phyloP scores from a whole-genome alignment of 1,140 invertebrate genomes.

The Camponotus vicinus region DNA sequence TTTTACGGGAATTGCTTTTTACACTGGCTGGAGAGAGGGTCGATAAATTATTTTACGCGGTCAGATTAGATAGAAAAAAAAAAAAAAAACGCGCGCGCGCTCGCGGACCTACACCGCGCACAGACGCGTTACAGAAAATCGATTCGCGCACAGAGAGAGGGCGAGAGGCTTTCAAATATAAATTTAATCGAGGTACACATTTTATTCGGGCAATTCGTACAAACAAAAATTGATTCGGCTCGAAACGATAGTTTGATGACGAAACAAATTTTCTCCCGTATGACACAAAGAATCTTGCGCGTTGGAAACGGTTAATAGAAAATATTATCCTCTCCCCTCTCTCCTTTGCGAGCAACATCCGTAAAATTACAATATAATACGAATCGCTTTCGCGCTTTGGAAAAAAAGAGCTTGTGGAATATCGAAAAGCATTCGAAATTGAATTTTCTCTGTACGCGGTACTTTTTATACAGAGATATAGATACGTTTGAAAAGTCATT shows the following conservation, averaged over 20 bases:
- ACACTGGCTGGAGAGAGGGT: conserved; percentile 11
- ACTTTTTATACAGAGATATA: conserved; percentile 2
- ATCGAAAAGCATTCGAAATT: conserved; percentile 18
- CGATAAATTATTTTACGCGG: conserved; percentile 56
- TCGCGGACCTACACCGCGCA: conserved; percentile 1
- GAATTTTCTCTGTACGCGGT: conserved; percentile 14
- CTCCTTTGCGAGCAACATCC: not conserved
- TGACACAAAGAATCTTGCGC: not conserved
- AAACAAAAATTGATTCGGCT: conserved; percentile 40
- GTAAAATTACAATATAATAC: conserved; percentile 38
- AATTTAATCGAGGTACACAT: conserved; percentile 53
- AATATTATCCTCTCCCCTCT: conserved; percentile 2
- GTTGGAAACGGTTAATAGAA: conserved; percentile 24
- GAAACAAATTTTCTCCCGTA: conserved; percentile 37
- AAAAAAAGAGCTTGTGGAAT: conserved; percentile 3
- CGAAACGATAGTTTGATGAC: conserved; percentile 40
- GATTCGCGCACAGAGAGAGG: not conserved
- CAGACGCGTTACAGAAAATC: conserved; percentile 31
- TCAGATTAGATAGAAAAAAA: conserved; percentile 21
- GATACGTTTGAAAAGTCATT: not conserved
- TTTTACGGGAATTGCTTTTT: conserved; percentile 31
- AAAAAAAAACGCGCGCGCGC: not conserved
- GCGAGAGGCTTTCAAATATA: conserved; percentile 35
- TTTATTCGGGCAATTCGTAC: conserved; percentile 39
- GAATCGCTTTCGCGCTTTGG: not conserved